Conservation (phyloP, 2,888 invertebrate genomes). For the Eristalinus sepulchralis region DNA sequence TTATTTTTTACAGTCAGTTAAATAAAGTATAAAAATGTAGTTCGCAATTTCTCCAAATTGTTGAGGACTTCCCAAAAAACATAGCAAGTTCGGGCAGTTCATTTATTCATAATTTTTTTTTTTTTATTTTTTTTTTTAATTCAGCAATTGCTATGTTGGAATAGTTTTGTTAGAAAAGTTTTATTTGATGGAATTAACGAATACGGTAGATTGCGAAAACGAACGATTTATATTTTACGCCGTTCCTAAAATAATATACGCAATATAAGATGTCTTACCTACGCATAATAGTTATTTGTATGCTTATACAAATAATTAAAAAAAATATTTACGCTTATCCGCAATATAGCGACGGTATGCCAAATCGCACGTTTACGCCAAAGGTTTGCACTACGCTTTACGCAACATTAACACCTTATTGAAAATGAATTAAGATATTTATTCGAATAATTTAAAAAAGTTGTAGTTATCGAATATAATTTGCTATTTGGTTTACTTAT, state of each 20-base stretch:
- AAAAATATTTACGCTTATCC: slow-evolving; percentile 54
- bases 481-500: not conserved
- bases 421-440: not conserved
- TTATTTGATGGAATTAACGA: slow-evolving; percentile 21
- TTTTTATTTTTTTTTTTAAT: slow-evolving; percentile 4
- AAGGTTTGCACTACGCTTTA: slow-evolving; percentile 52
- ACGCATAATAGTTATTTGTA: slow-evolving; percentile 65
- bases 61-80: slow-evolving; percentile 66
- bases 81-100: slow-evolving; percentile 37
- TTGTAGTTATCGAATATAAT: not conserved
- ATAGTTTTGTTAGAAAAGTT: slow-evolving; percentile 36
- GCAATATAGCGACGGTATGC: slow-evolving; percentile 17
- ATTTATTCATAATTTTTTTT: not conserved
- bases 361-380: slow-evolving; percentile 46
- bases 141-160: slow-evolving; percentile 48
- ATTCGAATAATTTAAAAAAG: too few relatives aligned
- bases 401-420: slow-evolving; percentile 61
- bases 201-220: slow-evolving; percentile 6
- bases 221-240: slow-evolving; percentile 52
- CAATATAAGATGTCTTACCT: slow-evolving; percentile 25
- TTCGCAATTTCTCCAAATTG: slow-evolving; percentile 52
- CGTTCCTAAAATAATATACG: slow-evolving; percentile 36
- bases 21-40: slow-evolving; percentile 57
- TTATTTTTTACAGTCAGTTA: slow-evolving; percentile 36
- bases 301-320: slow-evolving; percentile 62